Base-by-base conservation (phyloP, 1,140 invertebrate species). In the Elymnias hypermnestra region DNA sequence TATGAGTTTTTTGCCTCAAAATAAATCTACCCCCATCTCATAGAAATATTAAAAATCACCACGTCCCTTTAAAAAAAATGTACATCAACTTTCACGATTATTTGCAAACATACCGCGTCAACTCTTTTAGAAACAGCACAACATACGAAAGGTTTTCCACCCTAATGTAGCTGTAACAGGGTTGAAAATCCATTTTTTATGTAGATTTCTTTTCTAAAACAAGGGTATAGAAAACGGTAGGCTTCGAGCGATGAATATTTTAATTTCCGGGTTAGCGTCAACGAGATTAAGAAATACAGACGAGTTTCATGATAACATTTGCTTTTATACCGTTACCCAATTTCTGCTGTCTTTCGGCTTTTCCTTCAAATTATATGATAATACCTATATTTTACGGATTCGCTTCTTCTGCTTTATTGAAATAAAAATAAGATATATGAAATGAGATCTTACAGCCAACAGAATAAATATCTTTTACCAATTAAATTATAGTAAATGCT, bases 271-370 rank as follows among this genome's bases (percentile, higher is more conserved):
- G 43, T 44, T 50, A 50, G 31, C 36, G 47, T 54, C 42, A 50
- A 58, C 56, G 52, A 49, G 56, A 58, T 60, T 56, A 55, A 49
- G 53, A 52, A 53, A 52, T 48, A 55, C 47, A 47, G 42, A 43
- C 38, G 39, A 51, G 38, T 39, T 44, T 40, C 36, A 38, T 13
- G 41, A 51, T 44, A 51, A 51, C 41, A 33, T 38, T 44, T 33
- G 41, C 35, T 38, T 39, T 44, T 19, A 40, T 28, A 25, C 25
- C 13, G 43, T 38, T 18, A 50, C 26, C 39, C 39, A 38, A 43
- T 50, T 50, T 50, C 28, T 19, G 47, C 5, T 14, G 22, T 14
- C 10, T 38, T 28, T 31, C 9, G 12, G 7, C 9, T 50, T 49
- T 15, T 28, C 33, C 28, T 38, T 43, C 6, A 17, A 28, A 40